Percentiles rank a stretch among this genome's conserved stretches.
Conservation (phyloP, 2,113 vertebrate genomes). For the Nothoprocta pentlandii region DNA sequence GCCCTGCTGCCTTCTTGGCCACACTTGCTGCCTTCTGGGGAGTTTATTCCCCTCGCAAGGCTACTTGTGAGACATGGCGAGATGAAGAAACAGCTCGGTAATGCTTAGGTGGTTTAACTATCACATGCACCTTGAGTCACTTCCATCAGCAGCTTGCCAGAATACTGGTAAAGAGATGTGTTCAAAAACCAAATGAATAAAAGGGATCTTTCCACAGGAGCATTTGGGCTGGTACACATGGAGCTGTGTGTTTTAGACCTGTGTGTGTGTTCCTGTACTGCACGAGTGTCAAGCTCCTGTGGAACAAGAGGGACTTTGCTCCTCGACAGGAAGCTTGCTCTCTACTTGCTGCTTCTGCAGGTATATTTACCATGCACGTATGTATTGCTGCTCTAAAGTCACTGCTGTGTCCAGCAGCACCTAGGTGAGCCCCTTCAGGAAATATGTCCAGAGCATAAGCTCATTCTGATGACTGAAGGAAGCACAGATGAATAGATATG, state of each 20-base stretch:
- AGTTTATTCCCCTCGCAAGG: not conserved
- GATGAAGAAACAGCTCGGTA: not conserved
- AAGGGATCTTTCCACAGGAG: not conserved
- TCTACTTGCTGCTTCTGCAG: not conserved
- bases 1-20: not conserved
- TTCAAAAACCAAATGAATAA: not conserved
- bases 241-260: not conserved
- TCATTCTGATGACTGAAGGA: not conserved
- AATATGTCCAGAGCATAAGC: not conserved
- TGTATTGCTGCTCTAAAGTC: not conserved
- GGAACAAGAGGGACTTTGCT: not conserved
- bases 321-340: not conserved
- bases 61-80: not conserved
- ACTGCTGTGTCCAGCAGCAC: not conserved
- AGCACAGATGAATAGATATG: not conserved
- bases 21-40: not conserved
- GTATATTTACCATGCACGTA: not conserved
- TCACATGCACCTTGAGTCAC: fast-evolving
- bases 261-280: not conserved
- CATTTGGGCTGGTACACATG: fast-evolving
- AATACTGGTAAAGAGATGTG: not conserved
- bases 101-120: not conserved
- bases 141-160: not conserved
- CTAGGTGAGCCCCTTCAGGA: not conserved
- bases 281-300: not conserved